phyloP scores from a whole-genome alignment of 2,113 vertebrate species.

The Thamnaconus septentrionalis region DNA sequence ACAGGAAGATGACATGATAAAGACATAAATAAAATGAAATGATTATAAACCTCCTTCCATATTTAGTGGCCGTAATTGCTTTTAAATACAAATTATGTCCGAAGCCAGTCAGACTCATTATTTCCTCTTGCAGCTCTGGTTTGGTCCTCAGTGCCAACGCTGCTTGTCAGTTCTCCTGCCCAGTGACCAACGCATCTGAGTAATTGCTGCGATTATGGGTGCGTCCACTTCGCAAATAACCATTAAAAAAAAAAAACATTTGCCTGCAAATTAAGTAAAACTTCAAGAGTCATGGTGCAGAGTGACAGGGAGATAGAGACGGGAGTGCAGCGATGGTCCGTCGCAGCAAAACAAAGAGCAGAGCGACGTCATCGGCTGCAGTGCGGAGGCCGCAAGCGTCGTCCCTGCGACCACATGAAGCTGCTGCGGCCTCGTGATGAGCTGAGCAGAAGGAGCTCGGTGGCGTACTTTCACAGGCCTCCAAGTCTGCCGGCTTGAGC shows the following conservation, averaged over 20 bases:
- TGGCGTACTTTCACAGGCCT: slow-evolving; percentile 43
- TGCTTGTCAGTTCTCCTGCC: neutral
- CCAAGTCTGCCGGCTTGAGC: slow-evolving; percentile 24
- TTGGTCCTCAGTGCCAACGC: neutral
- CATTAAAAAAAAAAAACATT: neutral
- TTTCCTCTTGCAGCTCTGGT: no score
- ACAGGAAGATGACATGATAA: no score
- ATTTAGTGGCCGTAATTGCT: no score
- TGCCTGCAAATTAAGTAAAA: slow-evolving; percentile 35
- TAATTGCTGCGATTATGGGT: slow-evolving; percentile 32
- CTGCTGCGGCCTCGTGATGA: slow-evolving; percentile 55
- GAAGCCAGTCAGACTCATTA: no score
- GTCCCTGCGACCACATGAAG: slow-evolving; percentile 73
- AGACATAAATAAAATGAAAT: no score
- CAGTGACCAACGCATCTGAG: neutral
- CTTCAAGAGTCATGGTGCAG: slow-evolving; percentile 1
- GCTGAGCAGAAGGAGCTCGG: slow-evolving; percentile 50
- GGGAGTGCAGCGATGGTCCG: slow-evolving; percentile 26
- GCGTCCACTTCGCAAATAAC: slow-evolving; percentile 35
- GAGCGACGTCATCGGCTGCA: slow-evolving; percentile 41
- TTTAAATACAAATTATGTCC: no score
- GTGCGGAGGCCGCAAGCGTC: slow-evolving; percentile 41
- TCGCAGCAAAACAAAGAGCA: slow-evolving; percentile 37
- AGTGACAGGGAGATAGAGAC: slow-evolving; percentile 27
- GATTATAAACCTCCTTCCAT: no score